A percentile compares a stretch with the other conserved stretches of the same genome.
These are phyloP conservation scores for Eupithecia subumbrata DNA, from an alignment of 2,888 invertebrate genomes.

Conservation along the genomic window DNA sequence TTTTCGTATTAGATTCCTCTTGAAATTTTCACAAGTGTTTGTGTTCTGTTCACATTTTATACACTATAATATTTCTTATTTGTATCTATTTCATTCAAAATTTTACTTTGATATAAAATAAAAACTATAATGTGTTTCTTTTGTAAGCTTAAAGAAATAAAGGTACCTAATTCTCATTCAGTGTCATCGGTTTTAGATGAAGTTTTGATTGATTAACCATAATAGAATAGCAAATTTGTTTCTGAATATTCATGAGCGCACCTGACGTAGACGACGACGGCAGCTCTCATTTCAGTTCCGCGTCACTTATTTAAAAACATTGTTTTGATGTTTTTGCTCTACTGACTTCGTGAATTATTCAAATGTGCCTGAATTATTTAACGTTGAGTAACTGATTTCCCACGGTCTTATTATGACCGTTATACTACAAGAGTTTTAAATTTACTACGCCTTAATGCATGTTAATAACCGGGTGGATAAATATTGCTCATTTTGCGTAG, in stretches of 20 bases:
- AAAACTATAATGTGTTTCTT: too few relatives aligned
- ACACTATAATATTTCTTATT: not conserved
- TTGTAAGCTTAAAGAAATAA: too few relatives aligned
- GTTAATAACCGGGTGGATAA: conserved; percentile 2
- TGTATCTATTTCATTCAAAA: too few relatives aligned
- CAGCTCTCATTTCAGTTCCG: conserved; percentile 57
- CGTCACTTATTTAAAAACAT: conserved; percentile 48
- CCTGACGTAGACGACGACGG: conserved; percentile 60
- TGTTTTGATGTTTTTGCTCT: conserved; percentile 74
- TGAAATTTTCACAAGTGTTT: not conserved
- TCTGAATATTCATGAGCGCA: conserved; percentile 73
- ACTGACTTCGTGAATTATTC: conserved; percentile 67
- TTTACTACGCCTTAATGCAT: conserved; percentile 20
- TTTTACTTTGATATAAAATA: too few relatives aligned
- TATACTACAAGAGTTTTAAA: conserved; percentile 24
- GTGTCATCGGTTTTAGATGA: not conserved
- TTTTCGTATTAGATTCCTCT: not conserved
- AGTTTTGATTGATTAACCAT: not conserved
- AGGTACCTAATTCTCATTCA: too few relatives aligned
- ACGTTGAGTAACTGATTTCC: conserved; percentile 51
- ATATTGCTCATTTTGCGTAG: not conserved
- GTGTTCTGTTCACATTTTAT: not conserved
- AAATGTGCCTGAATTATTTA: conserved; percentile 49
- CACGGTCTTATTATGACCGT: conserved; percentile 48
- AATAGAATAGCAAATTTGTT: conserved; percentile 14